Conservation (phyloP, 2,888 invertebrate species). For the Meloe dianella region DNA sequence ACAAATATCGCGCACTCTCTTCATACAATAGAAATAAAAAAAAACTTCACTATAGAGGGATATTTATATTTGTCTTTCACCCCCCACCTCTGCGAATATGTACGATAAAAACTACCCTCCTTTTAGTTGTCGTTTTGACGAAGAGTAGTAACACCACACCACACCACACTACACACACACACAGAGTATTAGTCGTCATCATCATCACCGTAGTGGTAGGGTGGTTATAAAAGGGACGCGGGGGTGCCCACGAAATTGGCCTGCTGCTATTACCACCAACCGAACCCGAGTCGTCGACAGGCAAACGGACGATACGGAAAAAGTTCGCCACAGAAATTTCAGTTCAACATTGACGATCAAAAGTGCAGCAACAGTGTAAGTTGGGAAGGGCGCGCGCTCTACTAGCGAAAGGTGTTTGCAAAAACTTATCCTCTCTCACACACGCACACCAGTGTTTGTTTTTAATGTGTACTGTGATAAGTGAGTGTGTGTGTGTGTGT, state of each 20-base stretch:
- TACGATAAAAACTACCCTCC: constrained; percentile 60
- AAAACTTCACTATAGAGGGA: constrained; percentile 48
- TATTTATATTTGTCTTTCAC: constrained; percentile 46
- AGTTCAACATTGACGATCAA: constrained; percentile 29
- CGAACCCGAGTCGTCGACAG: constrained; percentile 7
- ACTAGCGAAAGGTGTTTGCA: no score
- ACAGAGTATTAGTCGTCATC: not conserved
- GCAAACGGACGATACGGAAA: constrained; percentile 53
- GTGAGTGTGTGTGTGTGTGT: no score
- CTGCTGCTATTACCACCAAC: constrained; percentile 41
- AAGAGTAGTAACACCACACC: constrained; percentile 41
- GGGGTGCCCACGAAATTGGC: constrained; percentile 50
- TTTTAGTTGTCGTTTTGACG: constrained; percentile 54
- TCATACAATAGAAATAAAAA: constrained; percentile 49
- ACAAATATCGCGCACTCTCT: constrained; percentile 45
- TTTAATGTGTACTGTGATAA: no score
- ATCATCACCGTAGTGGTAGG: no score
- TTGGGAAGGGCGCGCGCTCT: no score
- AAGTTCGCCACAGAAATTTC: constrained; percentile 46
- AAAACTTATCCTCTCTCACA: no score
- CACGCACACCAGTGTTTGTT: no score
- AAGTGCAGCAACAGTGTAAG: constrained; percentile 31
- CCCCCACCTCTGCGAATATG: constrained; percentile 41
- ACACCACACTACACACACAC: no score
- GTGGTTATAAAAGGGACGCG: constrained; percentile 20